Conservation (phyloP, 2,797 vertebrate genomes). For the Capromys pilorides region DNA sequence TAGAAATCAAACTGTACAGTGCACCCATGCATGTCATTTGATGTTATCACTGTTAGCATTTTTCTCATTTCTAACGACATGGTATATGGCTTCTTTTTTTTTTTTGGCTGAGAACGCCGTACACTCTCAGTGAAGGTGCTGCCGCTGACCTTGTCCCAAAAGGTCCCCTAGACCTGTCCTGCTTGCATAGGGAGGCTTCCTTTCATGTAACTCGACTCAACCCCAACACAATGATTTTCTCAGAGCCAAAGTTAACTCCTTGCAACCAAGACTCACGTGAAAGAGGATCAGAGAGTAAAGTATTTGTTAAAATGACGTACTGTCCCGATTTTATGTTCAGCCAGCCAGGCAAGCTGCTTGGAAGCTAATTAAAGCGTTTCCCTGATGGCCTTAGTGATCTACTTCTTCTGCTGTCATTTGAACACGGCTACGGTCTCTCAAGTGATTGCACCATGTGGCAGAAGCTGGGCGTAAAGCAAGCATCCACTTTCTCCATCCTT, state of each 20-base stretch:
- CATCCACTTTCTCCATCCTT: neutral
- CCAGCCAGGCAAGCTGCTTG: slow-evolving; percentile 59
- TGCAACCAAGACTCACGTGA: neutral
- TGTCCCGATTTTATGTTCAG: slow-evolving; percentile 55
- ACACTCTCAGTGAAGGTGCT: neutral
- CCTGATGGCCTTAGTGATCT: slow-evolving; percentile 45
- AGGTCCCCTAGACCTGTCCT: neutral
- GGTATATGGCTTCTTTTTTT: neutral
- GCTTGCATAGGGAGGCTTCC: neutral
- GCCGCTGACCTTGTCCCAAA: neutral
- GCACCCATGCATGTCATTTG: neutral
- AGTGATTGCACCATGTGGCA: neutral
- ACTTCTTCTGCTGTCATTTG: slow-evolving; percentile 33
- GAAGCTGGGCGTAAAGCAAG: neutral
- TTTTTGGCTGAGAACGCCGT: neutral
- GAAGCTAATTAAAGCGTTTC: slow-evolving; percentile 74
- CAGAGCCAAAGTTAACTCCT: neutral
- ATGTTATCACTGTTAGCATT: neutral
- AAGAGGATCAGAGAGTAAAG: slow-evolving; percentile 42
- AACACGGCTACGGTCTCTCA: neutral
- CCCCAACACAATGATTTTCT: slow-evolving; percentile 30
- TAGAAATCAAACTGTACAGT: neutral
- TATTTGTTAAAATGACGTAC: slow-evolving; percentile 35
- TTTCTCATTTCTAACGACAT: neutral
- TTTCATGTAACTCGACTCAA: neutral